Percentiles rank a stretch among this genome's conserved stretches.
Evolutionary conservation across 2,888 invertebrate species (phyloP).

Genomic region (Drosophila mercatorum): DNA sequence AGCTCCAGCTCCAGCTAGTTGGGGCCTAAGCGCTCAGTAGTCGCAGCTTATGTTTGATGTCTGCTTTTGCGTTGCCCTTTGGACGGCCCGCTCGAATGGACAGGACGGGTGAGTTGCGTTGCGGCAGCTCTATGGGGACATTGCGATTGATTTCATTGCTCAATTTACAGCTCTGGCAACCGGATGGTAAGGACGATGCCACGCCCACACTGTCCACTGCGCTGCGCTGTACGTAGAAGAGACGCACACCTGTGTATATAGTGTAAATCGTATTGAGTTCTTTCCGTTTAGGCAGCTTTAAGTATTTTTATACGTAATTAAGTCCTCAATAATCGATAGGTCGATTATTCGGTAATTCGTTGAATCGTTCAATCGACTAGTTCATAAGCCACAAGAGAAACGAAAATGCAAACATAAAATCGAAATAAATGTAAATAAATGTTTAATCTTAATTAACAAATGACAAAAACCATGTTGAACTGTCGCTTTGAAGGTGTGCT

Average conservation of each 20-base stretch:
- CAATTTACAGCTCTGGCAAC: conserved; percentile 23
- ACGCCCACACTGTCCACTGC: conserved; percentile 22
- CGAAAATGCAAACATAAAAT: conserved; percentile 55
- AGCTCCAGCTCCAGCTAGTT: conserved; percentile 5
- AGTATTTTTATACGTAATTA: conserved; percentile 80
- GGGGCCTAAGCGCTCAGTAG: conserved; percentile 55
- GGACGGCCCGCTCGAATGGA: background rate
- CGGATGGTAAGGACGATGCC: conserved; percentile 9
- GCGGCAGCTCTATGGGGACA: conserved; percentile 12
- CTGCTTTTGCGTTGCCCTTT: conserved; percentile 36
- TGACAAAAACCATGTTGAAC: conserved; percentile 23
- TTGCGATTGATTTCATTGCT: conserved; percentile 49
- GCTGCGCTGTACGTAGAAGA: conserved; percentile 11
- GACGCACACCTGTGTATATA: conserved; percentile 62
- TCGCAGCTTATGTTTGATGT: conserved; percentile 66
- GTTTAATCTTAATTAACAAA: conserved; percentile 69
- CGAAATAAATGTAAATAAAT: conserved; percentile 69
- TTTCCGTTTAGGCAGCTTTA: conserved; percentile 66
- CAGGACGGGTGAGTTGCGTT: conserved; percentile 42
- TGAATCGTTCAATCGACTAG: conserved; percentile 39
- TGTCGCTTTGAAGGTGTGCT: conserved; percentile 18
- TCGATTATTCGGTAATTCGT: background rate
- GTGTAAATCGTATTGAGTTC: conserved; percentile 60
- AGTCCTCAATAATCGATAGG: conserved; percentile 45
- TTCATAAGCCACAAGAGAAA: conserved; percentile 32